Evolutionary conservation across 1,140 invertebrate genomes (phyloP).

Genomic region (Drosophila pruinosa): DNA sequence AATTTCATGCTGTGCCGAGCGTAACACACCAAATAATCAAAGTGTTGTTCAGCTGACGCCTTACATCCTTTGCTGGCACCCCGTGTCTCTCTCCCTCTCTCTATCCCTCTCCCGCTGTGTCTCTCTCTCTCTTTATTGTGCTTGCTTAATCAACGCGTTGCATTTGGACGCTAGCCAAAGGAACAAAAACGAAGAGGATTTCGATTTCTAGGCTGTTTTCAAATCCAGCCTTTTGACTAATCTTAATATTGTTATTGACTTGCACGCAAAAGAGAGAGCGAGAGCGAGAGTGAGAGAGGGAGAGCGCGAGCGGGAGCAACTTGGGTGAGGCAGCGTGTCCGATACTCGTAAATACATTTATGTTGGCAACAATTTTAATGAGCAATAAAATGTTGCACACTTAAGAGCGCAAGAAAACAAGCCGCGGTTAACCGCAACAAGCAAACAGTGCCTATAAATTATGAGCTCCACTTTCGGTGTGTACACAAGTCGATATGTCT

Average conservation of each 20-base stretch:
- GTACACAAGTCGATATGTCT: neutral
- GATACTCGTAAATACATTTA: conserved; percentile 41
- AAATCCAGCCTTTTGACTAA: neutral
- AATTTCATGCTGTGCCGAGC: conserved; percentile 29
- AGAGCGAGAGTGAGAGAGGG: neutral
- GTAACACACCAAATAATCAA: conserved; percentile 35
- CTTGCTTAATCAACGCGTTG: neutral
- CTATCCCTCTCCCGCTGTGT: neutral
- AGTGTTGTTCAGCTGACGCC: conserved; percentile 33
- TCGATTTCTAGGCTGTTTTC: neutral
- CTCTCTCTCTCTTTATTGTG: neutral
- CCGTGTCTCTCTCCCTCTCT: neutral
- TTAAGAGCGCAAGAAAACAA: conserved; percentile 41
- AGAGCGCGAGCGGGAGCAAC: neutral
- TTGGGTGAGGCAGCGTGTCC: neutral
- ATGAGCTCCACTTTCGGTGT: conserved; percentile 1
- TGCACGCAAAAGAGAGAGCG: neutral
- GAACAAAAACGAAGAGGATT: neutral
- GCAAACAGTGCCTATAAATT: conserved; percentile 4
- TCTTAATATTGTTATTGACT: conserved; percentile 22
- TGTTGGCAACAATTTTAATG: conserved; percentile 65
- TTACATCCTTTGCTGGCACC: neutral
- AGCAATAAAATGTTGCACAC: conserved; percentile 71
- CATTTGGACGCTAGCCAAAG: neutral
- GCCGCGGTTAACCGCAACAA: conserved; percentile 28